Evolutionary conservation across 23 tunicate species (phyloP).

Genomic region (Aplidium turbinatum): DNA sequence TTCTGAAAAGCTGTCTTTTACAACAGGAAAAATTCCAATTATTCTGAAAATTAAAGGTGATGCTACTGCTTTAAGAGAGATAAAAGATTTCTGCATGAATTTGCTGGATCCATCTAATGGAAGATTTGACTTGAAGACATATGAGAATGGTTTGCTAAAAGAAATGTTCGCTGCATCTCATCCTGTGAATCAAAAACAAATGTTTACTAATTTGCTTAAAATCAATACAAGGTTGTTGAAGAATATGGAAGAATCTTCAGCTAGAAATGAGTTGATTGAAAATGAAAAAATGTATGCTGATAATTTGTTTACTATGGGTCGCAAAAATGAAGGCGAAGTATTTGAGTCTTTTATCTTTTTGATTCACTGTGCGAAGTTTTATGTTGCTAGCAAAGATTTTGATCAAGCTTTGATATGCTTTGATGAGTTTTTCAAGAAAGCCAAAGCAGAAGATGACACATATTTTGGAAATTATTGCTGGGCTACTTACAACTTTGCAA

Average conservation of each 20-base stretch:
- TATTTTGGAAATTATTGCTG: slow-evolving; percentile 30
- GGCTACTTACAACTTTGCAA: slow-evolving; percentile 56
- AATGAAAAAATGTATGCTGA: slow-evolving; percentile 6
- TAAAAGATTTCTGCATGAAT: not conserved
- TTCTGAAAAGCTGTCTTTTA: slow-evolving; percentile 26
- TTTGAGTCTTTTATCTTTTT: slow-evolving; percentile 24
- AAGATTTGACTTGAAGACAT: not conserved
- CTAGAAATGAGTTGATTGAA: not conserved
- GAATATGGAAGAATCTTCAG: too few relatives aligned
- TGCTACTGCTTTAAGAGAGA: not conserved
- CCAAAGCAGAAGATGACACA: slow-evolving; percentile 10
- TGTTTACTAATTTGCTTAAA: not conserved
- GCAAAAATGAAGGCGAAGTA: slow-evolving; percentile 3
- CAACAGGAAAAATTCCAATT: slow-evolving; percentile 51
- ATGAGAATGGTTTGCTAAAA: slow-evolving; percentile 35
- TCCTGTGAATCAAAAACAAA: not conserved
- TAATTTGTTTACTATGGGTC: slow-evolving; percentile 4
- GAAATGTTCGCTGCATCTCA: slow-evolving; percentile 28
- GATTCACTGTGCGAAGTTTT: slow-evolving; percentile 54
- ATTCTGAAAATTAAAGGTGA: slow-evolving; percentile 13
- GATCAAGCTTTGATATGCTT: slow-evolving; percentile 22
- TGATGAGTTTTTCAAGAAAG: slow-evolving; percentile 21
- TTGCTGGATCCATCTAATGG: not conserved
- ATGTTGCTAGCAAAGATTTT: slow-evolving; percentile 31
- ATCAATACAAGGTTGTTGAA: slow-evolving; percentile 6